These are phyloP conservation scores for Xestia c-nigrum DNA, from an alignment of 2,888 invertebrate species.

Conservation along the genomic window DNA sequence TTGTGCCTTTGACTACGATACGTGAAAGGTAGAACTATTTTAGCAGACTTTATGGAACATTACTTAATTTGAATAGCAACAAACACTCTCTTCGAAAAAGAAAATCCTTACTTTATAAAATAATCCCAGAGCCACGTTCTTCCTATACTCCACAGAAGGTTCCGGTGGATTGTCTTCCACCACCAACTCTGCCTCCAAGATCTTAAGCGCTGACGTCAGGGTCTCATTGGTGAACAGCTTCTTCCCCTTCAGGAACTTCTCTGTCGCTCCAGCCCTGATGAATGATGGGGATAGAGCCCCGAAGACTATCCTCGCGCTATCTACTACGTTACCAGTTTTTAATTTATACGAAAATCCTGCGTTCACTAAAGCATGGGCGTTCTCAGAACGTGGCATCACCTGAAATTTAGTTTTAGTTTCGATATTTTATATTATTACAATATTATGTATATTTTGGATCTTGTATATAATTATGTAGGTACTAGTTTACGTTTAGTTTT, in stretches of 20 bases:
- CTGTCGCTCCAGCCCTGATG: conserved; percentile 88
- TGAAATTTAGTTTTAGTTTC: conserved; percentile 74
- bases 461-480: no score
- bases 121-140: conserved; percentile 19
- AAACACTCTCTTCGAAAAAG: background rate
- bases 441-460: no score
- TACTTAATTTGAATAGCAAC: background rate
- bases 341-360: conserved; percentile 92
- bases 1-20: background rate
- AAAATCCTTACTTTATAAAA: conserved; percentile 24
- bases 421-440: no score
- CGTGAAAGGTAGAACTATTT: background rate
- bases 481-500: no score
- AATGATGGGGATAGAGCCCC: conserved; percentile 89
- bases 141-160: conserved; percentile 88
- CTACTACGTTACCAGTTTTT: conserved; percentile 61
- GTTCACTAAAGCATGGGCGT: conserved; percentile 93
- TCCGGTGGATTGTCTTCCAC: conserved; percentile 85
- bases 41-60: background rate
- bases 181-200: conserved; percentile 73
- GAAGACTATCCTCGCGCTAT: conserved; percentile 88
- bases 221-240: conserved; percentile 79
- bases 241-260: conserved; percentile 85
- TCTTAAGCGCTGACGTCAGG: conserved; percentile 78
- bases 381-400: conserved; percentile 94